Conservation (phyloP, 2,888 invertebrate genomes). For the Hydroisotoma schaefferi region DNA sequence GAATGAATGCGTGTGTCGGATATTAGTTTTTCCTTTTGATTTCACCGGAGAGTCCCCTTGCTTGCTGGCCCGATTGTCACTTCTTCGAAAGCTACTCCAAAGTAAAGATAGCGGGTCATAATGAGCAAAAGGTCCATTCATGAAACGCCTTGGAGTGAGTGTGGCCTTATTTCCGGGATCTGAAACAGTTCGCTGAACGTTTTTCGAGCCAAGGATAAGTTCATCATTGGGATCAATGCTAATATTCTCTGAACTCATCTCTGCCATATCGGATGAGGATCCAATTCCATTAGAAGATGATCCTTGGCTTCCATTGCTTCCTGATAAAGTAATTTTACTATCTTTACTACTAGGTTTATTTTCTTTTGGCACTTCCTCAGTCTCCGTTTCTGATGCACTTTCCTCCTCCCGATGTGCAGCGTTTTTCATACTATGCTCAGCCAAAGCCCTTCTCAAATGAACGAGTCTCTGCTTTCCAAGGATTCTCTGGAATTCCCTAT, state of each 20-base stretch:
- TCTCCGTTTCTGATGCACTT: slow-evolving; percentile 48
- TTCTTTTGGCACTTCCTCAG: slow-evolving; percentile 38
- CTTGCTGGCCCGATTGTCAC: slow-evolving; percentile 37
- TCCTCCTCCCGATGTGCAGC: slow-evolving; percentile 40
- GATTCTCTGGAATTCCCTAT: slow-evolving; percentile 74
- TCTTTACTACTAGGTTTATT: not conserved
- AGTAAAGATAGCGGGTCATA: slow-evolving; percentile 48
- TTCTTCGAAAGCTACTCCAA: slow-evolving; percentile 48
- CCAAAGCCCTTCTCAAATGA: slow-evolving; percentile 45
- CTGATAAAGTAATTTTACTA: slow-evolving; percentile 19
- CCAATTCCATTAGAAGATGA: slow-evolving; percentile 48
- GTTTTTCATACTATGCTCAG: slow-evolving; percentile 44
- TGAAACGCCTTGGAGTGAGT: slow-evolving; percentile 45
- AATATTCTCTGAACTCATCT: slow-evolving; percentile 47
- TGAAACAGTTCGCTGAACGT: slow-evolving; percentile 48
- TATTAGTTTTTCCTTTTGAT: slow-evolving; percentile 46
- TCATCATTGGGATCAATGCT: slow-evolving; percentile 40
- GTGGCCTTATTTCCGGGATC: slow-evolving; percentile 48
- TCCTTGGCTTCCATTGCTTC: slow-evolving; percentile 45
- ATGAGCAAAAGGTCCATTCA: slow-evolving; percentile 46
- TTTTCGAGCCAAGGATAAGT: slow-evolving; percentile 28
- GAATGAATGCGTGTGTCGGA: slow-evolving; percentile 51
- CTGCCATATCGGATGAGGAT: slow-evolving; percentile 46
- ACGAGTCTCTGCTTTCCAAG: slow-evolving; percentile 66
- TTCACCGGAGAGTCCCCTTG: slow-evolving; percentile 37